Evolutionary conservation across 2,888 invertebrate species (phyloP).

Genomic region (Drosophila dives): DNA sequence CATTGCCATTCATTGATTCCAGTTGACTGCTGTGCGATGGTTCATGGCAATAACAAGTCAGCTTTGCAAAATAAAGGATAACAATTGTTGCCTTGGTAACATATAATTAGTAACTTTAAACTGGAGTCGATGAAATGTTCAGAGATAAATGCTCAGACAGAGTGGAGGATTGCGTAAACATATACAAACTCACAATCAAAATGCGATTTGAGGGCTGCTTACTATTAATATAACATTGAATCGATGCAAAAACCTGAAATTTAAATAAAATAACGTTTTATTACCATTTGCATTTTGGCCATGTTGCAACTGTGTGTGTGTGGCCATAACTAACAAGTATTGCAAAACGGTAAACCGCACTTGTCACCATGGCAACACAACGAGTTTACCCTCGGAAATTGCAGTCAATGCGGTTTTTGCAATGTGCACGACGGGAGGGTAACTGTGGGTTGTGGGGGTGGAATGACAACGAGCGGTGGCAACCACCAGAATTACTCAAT

Average conservation of each 20-base stretch:
- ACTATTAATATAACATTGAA: background rate
- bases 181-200: background rate
- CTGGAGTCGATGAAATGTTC: background rate
- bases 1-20: background rate
- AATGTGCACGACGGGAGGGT: background rate
- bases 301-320: conserved; percentile 20
- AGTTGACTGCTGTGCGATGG: background rate
- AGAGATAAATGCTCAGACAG: background rate
- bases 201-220: background rate
- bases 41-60: background rate
- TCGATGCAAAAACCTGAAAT: background rate
- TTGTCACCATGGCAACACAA: conserved; percentile 52
- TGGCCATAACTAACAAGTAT: conserved; percentile 36
- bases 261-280: conserved; percentile 30
- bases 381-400: conserved; percentile 21
- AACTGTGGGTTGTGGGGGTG: background rate
- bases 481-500: conserved; percentile 67
- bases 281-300: conserved; percentile 17
- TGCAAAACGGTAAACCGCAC: conserved; percentile 26
- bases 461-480: conserved; percentile 18
- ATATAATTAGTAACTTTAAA: background rate
- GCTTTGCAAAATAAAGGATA: background rate
- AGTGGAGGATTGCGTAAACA: background rate
- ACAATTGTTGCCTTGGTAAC: background rate
- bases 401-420: conserved; percentile 32